Percentiles rank a stretch among this genome's conserved stretches.
Conservation (phyloP, 2,888 invertebrate species). For the Ferrisia virgata region DNA sequence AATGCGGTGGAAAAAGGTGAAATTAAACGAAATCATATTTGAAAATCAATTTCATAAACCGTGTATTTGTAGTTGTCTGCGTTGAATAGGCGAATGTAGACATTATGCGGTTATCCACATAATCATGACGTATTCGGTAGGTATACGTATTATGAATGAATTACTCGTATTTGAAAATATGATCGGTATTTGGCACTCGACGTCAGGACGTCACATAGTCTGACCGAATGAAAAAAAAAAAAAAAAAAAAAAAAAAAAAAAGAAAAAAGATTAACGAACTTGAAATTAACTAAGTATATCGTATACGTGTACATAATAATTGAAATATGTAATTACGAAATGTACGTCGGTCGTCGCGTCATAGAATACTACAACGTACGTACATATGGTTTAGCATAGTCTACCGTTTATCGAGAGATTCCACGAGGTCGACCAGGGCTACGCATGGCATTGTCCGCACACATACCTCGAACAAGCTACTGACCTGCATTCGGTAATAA, state of each 20-base stretch:
- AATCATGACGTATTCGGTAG: neutral
- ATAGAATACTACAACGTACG: too few species aligned
- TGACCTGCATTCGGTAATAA: slow-evolving; percentile 16
- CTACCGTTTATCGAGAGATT: neutral
- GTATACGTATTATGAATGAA: neutral
- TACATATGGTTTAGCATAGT: neutral
- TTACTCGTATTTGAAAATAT: neutral
- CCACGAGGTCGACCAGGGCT: neutral
- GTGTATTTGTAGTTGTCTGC: neutral
- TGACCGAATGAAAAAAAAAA: neutral
- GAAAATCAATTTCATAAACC: neutral
- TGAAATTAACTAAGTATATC: neutral
- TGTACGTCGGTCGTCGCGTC: neutral
- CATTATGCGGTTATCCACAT: neutral
- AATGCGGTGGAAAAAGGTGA: neutral
- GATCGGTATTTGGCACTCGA: neutral
- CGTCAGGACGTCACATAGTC: neutral
- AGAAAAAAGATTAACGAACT: neutral
- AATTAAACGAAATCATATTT: neutral
- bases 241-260: neutral
- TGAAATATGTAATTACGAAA: neutral
- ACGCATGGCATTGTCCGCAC: neutral
- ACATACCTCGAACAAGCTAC: neutral
- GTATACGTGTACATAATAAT: neutral
- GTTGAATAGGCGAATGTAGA: neutral